Conservation (phyloP, 30 jellyfish, hydroid and myxozoan genomes). For the Cassiopea andromeda region DNA sequence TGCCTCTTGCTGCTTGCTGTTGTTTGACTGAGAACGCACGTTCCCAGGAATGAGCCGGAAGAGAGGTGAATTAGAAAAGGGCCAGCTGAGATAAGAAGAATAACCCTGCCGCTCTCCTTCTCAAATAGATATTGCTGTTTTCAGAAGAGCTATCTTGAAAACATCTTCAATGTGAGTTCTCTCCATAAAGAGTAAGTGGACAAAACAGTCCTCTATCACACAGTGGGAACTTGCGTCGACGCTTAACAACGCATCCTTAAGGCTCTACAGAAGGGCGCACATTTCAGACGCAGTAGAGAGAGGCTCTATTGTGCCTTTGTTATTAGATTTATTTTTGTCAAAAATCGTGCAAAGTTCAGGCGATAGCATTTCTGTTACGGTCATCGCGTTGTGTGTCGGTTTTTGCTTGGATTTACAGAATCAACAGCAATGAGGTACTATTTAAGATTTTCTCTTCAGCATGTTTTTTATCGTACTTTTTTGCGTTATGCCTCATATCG, state of each 20-base stretch:
- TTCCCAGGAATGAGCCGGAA: conserved; percentile 49
- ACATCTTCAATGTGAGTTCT: not conserved
- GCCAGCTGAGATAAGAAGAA: conserved; percentile 57
- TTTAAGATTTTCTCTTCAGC: not conserved
- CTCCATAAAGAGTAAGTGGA: not conserved
- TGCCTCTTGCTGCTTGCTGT: conserved; percentile 25
- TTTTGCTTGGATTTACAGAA: not conserved
- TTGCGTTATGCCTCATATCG: too few relatives aligned
- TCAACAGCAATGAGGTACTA: not conserved
- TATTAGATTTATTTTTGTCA: not conserved
- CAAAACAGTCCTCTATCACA: not conserved
- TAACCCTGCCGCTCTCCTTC: not conserved
- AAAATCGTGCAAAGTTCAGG: not conserved
- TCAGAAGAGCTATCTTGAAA: conserved; percentile 10
- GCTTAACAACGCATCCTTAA: not conserved
- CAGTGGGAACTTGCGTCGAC: conserved; percentile 2
- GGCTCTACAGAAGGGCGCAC: not conserved
- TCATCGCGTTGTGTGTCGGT: not conserved
- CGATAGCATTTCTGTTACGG: not conserved
- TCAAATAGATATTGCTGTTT: conserved; percentile 27
- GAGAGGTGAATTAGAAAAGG: conserved; percentile 6
- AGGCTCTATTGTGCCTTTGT: not conserved
- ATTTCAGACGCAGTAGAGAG: not conserved
- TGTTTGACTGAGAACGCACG: conserved; percentile 22
- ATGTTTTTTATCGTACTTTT: too few relatives aligned